These are phyloP conservation scores for Psylliodes chrysocephalus DNA, from an alignment of 2,888 invertebrate genomes.

Conservation along the genomic window DNA sequence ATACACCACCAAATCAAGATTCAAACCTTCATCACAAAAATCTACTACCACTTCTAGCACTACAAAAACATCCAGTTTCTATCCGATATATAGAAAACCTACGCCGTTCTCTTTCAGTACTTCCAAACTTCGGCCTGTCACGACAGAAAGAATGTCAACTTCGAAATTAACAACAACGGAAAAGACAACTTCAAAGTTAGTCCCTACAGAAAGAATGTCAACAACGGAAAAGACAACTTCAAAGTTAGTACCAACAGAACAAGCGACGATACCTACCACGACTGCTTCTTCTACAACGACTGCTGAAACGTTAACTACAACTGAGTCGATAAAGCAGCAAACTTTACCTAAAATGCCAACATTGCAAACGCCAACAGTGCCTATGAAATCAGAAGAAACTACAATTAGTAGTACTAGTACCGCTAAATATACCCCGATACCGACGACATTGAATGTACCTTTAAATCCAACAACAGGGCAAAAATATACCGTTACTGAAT, in stretches of 20 bases:
- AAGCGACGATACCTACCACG: conserved; percentile 9
- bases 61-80: conserved; percentile 1
- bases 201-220: no score
- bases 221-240: background rate
- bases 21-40: background rate
- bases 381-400: conserved; percentile 11
- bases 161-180: background rate
- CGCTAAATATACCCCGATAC: background rate
- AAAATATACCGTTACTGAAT: background rate
- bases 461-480: conserved; percentile 22
- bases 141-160: conserved; percentile 20
- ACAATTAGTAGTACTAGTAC: background rate
- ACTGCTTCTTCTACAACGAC: background rate
- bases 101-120: background rate
- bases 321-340: background rate
- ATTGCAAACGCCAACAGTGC: background rate
- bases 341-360: background rate
- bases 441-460: conserved; percentile 1
- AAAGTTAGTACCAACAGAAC: background rate
- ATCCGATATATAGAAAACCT: background rate
- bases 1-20: background rate
- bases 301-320: background rate
- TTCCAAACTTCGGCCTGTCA: background rate
- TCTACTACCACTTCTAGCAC: background rate
- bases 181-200: conserved; percentile 1